Evolutionary conservation across 2,113 vertebrate species (phyloP).

Genomic region (Phasianus colchicus): DNA sequence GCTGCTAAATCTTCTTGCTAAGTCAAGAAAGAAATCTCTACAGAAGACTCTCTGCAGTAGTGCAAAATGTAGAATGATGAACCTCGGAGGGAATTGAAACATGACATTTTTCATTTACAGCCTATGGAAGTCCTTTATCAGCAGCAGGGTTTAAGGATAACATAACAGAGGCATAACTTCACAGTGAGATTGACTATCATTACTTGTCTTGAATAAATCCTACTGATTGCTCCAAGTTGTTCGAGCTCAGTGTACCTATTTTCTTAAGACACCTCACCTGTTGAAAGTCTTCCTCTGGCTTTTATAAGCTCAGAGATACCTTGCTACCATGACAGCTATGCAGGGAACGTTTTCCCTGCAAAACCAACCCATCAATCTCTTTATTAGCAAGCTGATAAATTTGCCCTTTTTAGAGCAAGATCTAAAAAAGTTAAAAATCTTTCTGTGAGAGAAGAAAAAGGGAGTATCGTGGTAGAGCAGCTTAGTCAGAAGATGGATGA

Average conservation of each 20-base stretch:
- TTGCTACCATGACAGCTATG: fast-evolving
- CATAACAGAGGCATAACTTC: neutral
- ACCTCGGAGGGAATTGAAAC: neutral
- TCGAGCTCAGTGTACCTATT: neutral
- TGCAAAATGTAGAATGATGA: neutral
- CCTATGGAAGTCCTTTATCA: neutral
- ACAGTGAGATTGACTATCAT: neutral
- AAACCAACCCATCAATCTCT: neutral
- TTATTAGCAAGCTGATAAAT: neutral
- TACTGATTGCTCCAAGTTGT: neutral
- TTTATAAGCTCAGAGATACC: neutral
- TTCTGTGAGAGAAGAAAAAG: neutral
- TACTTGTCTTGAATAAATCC: neutral
- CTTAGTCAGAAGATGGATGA: conserved; percentile 51
- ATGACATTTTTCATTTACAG: neutral
- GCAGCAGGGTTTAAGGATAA: neutral
- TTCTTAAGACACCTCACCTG: neutral
- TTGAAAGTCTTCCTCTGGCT: neutral
- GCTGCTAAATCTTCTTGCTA: neutral
- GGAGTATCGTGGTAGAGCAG: neutral
- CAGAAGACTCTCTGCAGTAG: neutral
- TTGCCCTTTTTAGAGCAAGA: neutral
- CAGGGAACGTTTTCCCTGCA: neutral
- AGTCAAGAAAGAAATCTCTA: neutral
- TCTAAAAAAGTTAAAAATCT: neutral